Percentiles rank a stretch among this genome's conserved stretches.
These are phyloP conservation scores for Eurystomus glaucurus DNA, from an alignment of 2,797 vertebrate species.

Conservation along the genomic window DNA sequence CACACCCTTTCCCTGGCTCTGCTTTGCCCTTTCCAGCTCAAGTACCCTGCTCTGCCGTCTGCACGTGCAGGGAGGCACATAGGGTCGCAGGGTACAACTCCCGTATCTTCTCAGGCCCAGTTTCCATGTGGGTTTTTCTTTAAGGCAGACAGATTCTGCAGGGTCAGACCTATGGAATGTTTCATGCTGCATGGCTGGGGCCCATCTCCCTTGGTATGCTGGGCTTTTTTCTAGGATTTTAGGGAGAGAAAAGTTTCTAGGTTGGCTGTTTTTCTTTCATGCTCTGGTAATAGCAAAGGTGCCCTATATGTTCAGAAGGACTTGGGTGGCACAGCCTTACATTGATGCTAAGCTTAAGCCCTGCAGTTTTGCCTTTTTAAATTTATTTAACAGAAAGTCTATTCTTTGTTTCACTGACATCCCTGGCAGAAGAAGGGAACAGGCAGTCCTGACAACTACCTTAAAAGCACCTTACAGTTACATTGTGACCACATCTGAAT, in stretches of 20 bases:
- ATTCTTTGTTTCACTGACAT: neutral
- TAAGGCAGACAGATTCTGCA: neutral
- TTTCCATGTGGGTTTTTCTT: neutral
- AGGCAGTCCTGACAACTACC: neutral
- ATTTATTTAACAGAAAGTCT: neutral
- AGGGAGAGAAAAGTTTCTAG: neutral
- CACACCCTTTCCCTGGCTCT: neutral
- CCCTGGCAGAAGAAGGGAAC: conserved; percentile 15
- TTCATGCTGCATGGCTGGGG: neutral
- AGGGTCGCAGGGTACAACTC: accelerated
- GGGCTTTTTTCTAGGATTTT: neutral
- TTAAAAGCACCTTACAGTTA: neutral
- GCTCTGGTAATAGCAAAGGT: neutral
- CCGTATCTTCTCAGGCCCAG: neutral
- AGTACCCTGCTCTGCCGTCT: neutral
- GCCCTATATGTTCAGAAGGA: neutral
- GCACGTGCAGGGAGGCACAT: neutral
- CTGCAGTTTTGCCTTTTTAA: neutral
- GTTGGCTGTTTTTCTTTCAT: neutral
- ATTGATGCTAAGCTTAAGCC: neutral
- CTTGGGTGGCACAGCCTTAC: neutral
- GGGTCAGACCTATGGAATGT: neutral
- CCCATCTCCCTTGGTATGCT: neutral
- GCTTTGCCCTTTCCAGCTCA: neutral
- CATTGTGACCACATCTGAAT: neutral